Conservation (phyloP, 2,888 invertebrate genomes). For the Pseudococcus viburni region DNA sequence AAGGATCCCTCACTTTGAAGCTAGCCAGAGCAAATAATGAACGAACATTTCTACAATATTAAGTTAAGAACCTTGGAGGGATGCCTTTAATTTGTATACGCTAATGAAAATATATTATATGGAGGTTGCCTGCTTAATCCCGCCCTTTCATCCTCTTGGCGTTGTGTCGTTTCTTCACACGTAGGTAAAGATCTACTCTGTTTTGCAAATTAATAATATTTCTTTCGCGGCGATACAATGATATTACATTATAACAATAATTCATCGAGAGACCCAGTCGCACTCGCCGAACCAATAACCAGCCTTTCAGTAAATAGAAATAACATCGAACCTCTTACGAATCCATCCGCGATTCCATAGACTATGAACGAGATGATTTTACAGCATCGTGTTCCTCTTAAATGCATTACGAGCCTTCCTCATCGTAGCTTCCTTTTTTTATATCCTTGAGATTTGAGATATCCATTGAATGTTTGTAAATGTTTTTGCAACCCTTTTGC, state of each 20-base stretch:
- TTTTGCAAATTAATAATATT: slow-evolving; percentile 46
- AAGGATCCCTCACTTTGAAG: slow-evolving; percentile 53
- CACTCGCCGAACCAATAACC: slow-evolving; percentile 7
- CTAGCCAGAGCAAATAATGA: slow-evolving; percentile 57
- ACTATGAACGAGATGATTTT: background rate
- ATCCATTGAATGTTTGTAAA: background rate
- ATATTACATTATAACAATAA: background rate
- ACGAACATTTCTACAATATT: slow-evolving; percentile 50
- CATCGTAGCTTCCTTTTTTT: background rate
- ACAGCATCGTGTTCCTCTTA: background rate
- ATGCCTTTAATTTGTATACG: slow-evolving; percentile 57
- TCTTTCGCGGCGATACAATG: background rate
- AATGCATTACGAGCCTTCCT: background rate
- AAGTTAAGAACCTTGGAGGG: slow-evolving; percentile 54
- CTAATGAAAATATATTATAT: slow-evolving; percentile 55
- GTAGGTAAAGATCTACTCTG: background rate
- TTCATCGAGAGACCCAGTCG: background rate
- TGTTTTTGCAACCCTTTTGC: background rate
- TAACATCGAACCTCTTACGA: background rate
- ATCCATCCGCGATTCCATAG: background rate
- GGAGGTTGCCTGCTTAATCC: slow-evolving; percentile 41
- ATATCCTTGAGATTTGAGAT: background rate
- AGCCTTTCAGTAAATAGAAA: background rate
- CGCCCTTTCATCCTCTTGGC: background rate
- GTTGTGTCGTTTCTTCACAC: slow-evolving; percentile 23